phyloP scores from a whole-genome alignment of 2,113 vertebrate species.

The Corythornis madagascariensis region DNA sequence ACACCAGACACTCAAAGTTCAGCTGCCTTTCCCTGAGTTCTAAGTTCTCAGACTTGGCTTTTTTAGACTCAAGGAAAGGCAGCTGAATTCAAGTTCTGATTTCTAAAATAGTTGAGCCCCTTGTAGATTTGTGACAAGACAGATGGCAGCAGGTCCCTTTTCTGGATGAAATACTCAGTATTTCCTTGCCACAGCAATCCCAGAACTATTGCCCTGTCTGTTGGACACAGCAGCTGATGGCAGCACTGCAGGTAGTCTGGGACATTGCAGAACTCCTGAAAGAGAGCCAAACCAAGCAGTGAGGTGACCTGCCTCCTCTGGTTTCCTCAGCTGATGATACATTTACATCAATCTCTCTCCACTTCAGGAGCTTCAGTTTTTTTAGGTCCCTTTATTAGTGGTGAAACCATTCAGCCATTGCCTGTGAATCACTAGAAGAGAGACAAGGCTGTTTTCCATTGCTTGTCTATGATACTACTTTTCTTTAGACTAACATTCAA shows the following conservation, averaged over 20 bases:
- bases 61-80: background rate
- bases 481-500: background rate
- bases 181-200: background rate
- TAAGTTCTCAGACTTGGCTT: too few species aligned
- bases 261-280: slow-evolving; percentile 80
- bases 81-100: background rate
- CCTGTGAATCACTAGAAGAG: background rate
- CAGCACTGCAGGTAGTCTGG: slow-evolving; percentile 73
- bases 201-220: background rate
- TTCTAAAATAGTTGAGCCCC: background rate
- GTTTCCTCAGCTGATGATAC: background rate
- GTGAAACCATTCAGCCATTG: background rate
- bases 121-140: background rate
- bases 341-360: background rate
- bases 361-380: background rate
- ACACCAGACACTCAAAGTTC: background rate
- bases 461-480: background rate
- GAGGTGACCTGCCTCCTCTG: background rate
- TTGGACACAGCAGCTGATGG: slow-evolving; percentile 58
- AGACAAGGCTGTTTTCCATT: background rate
- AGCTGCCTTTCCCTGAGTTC: too few species aligned
- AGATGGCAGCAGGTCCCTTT: background rate
- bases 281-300: background rate
- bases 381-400: background rate
- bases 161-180: background rate